These are phyloP conservation scores for Drosophila kanekoi DNA, from an alignment of 2,888 invertebrate genomes.

Conservation along the genomic window DNA sequence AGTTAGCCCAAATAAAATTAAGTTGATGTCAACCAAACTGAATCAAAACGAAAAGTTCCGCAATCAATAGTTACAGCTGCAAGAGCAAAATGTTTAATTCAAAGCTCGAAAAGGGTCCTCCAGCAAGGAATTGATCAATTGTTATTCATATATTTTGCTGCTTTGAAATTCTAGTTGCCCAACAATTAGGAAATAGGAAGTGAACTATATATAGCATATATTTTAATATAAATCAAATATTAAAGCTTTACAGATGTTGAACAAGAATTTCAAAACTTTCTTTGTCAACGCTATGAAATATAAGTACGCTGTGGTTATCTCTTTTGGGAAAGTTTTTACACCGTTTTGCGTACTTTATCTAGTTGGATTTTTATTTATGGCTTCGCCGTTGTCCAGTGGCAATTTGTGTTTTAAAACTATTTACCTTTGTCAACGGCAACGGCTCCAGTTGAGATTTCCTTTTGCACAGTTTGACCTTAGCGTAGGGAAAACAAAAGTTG, in stretches of 20 bases:
- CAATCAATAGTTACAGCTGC: conserved; percentile 24
- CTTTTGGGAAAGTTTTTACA: conserved; percentile 4
- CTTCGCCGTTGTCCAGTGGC: neutral
- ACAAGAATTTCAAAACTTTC: neutral
- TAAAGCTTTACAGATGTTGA: neutral
- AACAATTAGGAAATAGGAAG: neutral
- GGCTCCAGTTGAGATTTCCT: conserved; percentile 26
- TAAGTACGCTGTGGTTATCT: conserved; percentile 2
- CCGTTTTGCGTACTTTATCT: neutral
- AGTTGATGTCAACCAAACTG: conserved; percentile 15
- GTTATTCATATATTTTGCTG: conserved; percentile 35
- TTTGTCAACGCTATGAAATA: conserved; percentile 2
- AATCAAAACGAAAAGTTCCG: conserved; percentile 20
- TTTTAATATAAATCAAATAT: conserved; percentile 8
- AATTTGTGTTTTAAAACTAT: conserved; percentile 21
- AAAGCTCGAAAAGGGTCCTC: neutral
- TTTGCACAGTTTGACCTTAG: conserved; percentile 14
- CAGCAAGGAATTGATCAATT: conserved; percentile 18
- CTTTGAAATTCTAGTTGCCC: neutral
- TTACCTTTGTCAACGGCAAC: conserved; percentile 37
- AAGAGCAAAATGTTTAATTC: conserved; percentile 13
- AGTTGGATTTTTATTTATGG: conserved; percentile 13
- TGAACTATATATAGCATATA: neutral
- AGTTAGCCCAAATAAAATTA: conserved; percentile 17
- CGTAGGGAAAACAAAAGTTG: conserved; percentile 58